These are phyloP conservation scores for Morone saxatilis DNA, from an alignment of 2,113 vertebrate species.

Conservation along the genomic window DNA sequence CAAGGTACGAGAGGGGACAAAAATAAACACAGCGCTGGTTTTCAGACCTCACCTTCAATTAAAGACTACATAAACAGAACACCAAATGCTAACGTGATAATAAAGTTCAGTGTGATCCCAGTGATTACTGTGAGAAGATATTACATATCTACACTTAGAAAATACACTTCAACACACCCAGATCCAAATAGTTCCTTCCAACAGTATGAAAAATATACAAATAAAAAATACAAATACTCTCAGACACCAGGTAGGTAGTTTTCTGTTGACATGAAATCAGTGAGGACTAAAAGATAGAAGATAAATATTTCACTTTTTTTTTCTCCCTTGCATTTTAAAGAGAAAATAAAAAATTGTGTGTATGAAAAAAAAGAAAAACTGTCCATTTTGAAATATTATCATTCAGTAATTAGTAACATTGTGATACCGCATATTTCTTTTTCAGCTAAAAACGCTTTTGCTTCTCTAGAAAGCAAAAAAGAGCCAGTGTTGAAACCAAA, in stretches of 20 bases:
- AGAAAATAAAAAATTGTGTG: constrained; percentile 66
- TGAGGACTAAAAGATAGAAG: constrained; percentile 81
- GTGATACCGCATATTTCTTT: constrained; percentile 65
- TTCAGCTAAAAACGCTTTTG: constrained; percentile 69
- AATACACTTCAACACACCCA: constrained; percentile 77
- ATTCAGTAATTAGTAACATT: constrained; percentile 81
- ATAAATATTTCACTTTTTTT: constrained; percentile 86
- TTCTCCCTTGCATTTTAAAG: constrained; percentile 69
- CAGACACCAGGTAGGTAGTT: constrained; percentile 83
- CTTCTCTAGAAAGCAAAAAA: constrained; percentile 68
- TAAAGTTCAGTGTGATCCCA: constrained; percentile 73
- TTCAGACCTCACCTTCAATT: constrained; percentile 47
- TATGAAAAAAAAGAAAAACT: constrained; percentile 64
- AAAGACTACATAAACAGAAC: constrained; percentile 43
- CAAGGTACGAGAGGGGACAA: constrained; percentile 39
- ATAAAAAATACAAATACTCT: constrained; percentile 85
- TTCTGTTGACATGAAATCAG: constrained; percentile 84
- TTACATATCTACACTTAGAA: constrained; percentile 80
- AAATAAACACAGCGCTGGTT: constrained; percentile 46
- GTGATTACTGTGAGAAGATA: constrained; percentile 73
- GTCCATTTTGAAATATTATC: constrained; percentile 75
- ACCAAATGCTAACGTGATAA: constrained; percentile 59
- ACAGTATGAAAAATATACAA: constrained; percentile 86
- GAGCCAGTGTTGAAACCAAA: constrained; percentile 85
- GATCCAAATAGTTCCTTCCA: constrained; percentile 77